Evolutionary conservation across 2,888 invertebrate species (phyloP).

Genomic region (Meta bourneti): DNA sequence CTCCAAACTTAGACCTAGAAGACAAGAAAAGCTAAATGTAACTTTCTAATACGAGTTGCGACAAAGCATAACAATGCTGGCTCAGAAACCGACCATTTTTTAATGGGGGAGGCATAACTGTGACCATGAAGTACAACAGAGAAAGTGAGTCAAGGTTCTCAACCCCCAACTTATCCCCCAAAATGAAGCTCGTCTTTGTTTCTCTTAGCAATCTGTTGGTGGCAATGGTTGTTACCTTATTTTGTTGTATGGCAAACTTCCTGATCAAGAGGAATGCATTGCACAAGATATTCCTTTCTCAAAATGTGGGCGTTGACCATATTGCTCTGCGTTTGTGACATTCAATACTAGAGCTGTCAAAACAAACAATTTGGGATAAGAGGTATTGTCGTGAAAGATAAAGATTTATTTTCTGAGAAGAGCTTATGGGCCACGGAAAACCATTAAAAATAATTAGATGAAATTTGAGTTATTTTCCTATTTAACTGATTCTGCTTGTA

Average conservation of each 20-base stretch:
- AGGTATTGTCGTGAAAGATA: neutral
- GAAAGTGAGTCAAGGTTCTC: conserved; percentile 39
- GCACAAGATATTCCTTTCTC: neutral
- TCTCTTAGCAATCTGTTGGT: neutral
- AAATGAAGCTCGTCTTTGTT: conserved; percentile 42
- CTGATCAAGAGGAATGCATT: neutral
- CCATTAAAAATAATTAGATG: neutral
- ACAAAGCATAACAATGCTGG: conserved; percentile 13
- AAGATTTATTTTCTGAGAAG: neutral
- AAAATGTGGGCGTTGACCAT: conserved; percentile 39
- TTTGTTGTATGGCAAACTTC: conserved; percentile 17
- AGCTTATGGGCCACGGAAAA: neutral
- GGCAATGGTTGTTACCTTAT: conserved; percentile 8
- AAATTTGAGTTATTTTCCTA: too few relatives aligned
- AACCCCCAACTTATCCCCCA: neutral
- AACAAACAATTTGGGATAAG: neutral
- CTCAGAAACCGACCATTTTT: conserved; percentile 16
- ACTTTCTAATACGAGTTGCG: neutral
- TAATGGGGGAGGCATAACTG: neutral
- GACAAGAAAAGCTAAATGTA: neutral
- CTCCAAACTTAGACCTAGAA: neutral
- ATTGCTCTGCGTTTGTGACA: neutral
- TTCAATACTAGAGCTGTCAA: neutral
- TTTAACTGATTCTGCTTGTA: too few relatives aligned
- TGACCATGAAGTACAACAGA: conserved; percentile 27